Evolutionary conservation across 1,140 invertebrate genomes (phyloP).

Genomic region (Drosophila albomicans): DNA sequence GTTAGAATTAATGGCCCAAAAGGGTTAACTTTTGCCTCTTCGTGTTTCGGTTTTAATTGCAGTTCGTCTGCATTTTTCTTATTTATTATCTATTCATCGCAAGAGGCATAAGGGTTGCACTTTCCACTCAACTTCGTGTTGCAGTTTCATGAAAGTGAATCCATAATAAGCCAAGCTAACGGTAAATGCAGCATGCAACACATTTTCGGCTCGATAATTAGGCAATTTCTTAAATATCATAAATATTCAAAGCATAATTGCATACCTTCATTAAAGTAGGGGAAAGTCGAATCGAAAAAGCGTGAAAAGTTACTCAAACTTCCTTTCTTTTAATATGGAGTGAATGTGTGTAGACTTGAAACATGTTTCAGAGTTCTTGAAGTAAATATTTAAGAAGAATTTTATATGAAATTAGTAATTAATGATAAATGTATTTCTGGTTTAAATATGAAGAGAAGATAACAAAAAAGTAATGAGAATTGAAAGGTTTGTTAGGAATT

Average conservation of each 20-base stretch:
- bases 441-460: too few species aligned
- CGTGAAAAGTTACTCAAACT: neutral
- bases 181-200: conserved; percentile 19
- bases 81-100: conserved; percentile 75
- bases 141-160: conserved; percentile 32
- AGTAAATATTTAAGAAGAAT: too few species aligned
- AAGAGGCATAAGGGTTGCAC: conserved; percentile 40
- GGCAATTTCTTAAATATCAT: conserved; percentile 2
- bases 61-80: conserved; percentile 45
- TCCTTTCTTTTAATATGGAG: neutral
- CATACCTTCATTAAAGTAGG: neutral
- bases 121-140: conserved; percentile 19
- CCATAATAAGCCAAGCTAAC: conserved; percentile 34
- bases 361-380: neutral
- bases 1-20: conserved; percentile 58
- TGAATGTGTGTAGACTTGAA: conserved; percentile 5
- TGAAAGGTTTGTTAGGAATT: too few species aligned
- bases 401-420: too few species aligned
- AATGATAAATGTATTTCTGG: too few species aligned
- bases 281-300: conserved; percentile 3
- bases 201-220: conserved; percentile 27
- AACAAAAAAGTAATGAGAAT: too few species aligned
- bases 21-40: conserved; percentile 29
- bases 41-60: conserved; percentile 58
- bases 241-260: conserved; percentile 4